Evolutionary conservation across 2,113 vertebrate species (phyloP), one percentile per base, ranked within the genome.

Genomic region (Cheilinus undulatus): DNA sequence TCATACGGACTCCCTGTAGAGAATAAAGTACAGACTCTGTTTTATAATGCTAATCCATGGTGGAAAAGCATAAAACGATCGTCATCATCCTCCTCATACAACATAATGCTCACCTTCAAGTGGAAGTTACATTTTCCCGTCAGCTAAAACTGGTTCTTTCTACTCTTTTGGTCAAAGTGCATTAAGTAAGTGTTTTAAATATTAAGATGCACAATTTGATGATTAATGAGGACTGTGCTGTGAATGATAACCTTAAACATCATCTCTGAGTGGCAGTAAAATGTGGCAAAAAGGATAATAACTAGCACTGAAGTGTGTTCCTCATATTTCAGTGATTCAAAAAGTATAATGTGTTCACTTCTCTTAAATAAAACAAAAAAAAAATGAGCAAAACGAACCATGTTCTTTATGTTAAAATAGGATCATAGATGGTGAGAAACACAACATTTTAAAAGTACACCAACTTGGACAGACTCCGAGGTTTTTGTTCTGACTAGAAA

Each of bases 1-100:
- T 88, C 84, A 84, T 85, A 61, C 74, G 75, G 83, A 86, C 80
- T 76, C 79, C 81, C 70, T 73, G 76, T 23, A n/a, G 84, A 66
- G 70, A 80, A 73, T 58, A 78, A 63, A 88, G 83, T 61, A 82
- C 26, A 48, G 64, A 64, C 90, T 89, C 82, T 53, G 67, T 85
- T 64, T 86, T 69, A 76, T 73, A 80, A 32, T 49, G 78, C 34
- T 48, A 69, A 78, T 71, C 69, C 34, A 65, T 42, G 53, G 57
- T 50, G 62, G 54, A 53, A 84, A 40, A 42, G 74, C 73, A 76
- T 65, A 58, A 79, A 78, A 74, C 51, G 66, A 76, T 36, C 28
- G 40, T 62, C 60, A 76, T 82, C 73, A 68, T 82, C 28, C 75
- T 73, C 17, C 43, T 63, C 61, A 83, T 32, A 57, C 63, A 45